phyloP scores from a whole-genome alignment of 2,113 vertebrate species.

The Dromiciops gliroides region DNA sequence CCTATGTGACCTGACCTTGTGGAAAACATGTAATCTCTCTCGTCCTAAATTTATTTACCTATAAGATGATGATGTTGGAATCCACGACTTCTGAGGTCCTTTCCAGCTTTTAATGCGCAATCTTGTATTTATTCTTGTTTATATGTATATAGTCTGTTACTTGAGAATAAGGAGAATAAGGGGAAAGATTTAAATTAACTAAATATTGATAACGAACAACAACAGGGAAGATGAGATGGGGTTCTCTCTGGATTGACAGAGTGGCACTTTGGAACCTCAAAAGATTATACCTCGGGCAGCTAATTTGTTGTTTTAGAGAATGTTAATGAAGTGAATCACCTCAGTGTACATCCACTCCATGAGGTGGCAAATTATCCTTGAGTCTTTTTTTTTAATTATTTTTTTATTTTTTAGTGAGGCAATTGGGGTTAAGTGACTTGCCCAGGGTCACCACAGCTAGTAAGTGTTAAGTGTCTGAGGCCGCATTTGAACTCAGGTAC shows the following conservation, averaged over 20 bases:
- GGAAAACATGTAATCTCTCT: not conserved
- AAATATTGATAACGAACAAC: not conserved
- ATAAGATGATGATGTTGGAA: not conserved
- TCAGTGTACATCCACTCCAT: not conserved
- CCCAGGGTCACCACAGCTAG: too few relatives aligned
- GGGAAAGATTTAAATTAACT: not conserved
- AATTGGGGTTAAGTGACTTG: too few relatives aligned
- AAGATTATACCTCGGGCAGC: not conserved
- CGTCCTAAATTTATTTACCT: not conserved
- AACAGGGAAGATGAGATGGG: not conserved
- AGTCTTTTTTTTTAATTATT: too few relatives aligned
- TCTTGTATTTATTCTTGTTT: not conserved
- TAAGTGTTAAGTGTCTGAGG: too few relatives aligned
- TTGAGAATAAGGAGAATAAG: too few relatives aligned
- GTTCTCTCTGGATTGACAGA: not conserved
- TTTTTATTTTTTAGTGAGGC: too few relatives aligned
- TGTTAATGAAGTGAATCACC: not conserved
- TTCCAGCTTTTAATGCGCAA: not conserved
- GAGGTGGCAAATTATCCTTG: not conserved
- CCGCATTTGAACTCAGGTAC: too few relatives aligned
- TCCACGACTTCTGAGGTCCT: not conserved
- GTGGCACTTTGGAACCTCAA: not conserved
- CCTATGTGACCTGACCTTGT: not conserved
- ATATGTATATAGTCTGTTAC: not conserved
- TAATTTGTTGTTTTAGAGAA: not conserved